Conservation (phyloP, 2,113 vertebrate genomes). For the Carassius auratus region DNA sequence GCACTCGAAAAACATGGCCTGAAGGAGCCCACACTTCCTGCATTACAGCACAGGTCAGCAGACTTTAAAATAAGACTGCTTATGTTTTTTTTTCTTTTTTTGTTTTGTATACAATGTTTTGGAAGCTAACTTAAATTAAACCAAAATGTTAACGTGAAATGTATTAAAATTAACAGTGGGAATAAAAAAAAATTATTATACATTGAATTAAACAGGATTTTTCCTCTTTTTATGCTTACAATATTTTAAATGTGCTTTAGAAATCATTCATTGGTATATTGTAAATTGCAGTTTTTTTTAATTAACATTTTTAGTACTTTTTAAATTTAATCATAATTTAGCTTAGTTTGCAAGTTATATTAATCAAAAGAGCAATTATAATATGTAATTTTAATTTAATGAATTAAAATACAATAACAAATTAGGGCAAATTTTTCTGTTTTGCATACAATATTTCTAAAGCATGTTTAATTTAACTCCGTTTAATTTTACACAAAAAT, state of each 20-base stretch:
- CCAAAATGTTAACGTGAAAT: not conserved
- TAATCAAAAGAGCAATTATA: not conserved
- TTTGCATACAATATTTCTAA: too few relatives aligned
- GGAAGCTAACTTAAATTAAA: not conserved
- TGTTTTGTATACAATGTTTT: not conserved
- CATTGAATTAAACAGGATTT: not conserved
- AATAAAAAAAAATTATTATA: not conserved
- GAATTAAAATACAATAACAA: not conserved
- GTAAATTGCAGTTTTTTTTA: not conserved
- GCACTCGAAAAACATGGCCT: constrained; percentile 76
- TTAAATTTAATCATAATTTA: not conserved
- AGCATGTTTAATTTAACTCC: not conserved
- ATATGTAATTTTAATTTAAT: not conserved
- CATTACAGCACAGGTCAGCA: constrained; percentile 86
- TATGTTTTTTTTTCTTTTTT: not conserved
- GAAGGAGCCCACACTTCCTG: constrained; percentile 84
- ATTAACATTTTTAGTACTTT: not conserved
- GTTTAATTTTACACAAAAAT: not conserved
- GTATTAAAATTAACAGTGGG: not conserved
- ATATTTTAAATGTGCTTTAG: too few relatives aligned
- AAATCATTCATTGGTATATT: too few relatives aligned
- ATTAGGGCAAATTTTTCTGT: too few relatives aligned
- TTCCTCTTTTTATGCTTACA: not conserved
- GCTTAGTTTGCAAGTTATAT: too few relatives aligned
- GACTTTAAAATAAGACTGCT: not conserved